Conservation (phyloP, 2,888 invertebrate genomes). For the Leptinotarsa peninsularis region DNA sequence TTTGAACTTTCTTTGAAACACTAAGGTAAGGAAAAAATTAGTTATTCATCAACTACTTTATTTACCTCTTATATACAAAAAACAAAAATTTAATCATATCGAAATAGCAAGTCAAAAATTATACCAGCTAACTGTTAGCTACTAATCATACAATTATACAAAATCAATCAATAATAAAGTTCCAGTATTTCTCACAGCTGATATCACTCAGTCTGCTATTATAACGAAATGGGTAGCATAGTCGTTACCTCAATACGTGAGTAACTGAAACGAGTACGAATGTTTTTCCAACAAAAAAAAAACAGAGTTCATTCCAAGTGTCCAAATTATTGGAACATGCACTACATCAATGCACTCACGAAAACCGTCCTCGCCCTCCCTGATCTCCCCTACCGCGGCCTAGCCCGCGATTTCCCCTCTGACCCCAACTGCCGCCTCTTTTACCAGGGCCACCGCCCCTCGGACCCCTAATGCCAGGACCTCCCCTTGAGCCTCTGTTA, state of each 20-base stretch:
- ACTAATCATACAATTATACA: neutral
- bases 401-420: neutral
- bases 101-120: conserved; percentile 6
- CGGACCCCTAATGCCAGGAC: neutral
- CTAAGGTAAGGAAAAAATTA: neutral
- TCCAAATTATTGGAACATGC: neutral
- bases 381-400: conserved; percentile 5
- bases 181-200: neutral
- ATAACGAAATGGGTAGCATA: neutral
- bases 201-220: neutral
- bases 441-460: conserved; percentile 9
- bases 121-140: neutral
- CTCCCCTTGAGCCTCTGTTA: conserved; percentile 24
- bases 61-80: conserved; percentile 14
- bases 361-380: conserved; percentile 33
- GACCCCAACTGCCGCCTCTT: conserved; percentile 3
- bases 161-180: neutral
- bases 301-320: neutral
- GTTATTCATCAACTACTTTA: conserved; percentile 12
- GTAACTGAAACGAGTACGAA: neutral
- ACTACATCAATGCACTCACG: conserved; percentile 19
- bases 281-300: neutral
- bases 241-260: neutral
- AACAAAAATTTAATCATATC: conserved; percentile 1
- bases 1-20: no score